phyloP scores from a whole-genome alignment of 2,113 vertebrate genomes.

The Balaeniceps rex region DNA sequence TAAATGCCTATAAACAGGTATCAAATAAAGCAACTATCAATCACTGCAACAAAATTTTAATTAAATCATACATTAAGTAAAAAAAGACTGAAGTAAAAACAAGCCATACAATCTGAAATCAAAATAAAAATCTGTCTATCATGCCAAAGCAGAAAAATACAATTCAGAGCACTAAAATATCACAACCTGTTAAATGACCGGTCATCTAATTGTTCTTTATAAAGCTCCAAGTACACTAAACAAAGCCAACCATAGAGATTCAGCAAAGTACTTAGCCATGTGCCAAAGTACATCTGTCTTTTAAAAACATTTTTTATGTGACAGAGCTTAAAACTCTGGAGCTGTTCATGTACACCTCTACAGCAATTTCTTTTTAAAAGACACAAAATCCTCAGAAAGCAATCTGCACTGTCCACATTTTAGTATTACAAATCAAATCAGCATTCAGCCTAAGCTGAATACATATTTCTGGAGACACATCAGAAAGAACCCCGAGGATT shows the following conservation, averaged over 20 bases:
- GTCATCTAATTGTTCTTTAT: neutral
- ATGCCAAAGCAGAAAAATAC: neutral
- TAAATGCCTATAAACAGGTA: slow-evolving; percentile 60
- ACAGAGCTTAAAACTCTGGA: neutral
- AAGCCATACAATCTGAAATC: slow-evolving; percentile 18
- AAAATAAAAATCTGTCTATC: slow-evolving; percentile 13
- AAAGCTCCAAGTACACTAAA: neutral
- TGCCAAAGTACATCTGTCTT: neutral
- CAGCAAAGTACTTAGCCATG: neutral
- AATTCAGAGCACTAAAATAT: neutral
- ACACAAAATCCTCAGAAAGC: neutral
- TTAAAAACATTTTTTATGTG: neutral
- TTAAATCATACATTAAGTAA: slow-evolving; percentile 54
- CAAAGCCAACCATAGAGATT: neutral
- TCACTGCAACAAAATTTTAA: slow-evolving; percentile 57
- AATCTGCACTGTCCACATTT: neutral
- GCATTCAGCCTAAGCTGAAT: neutral
- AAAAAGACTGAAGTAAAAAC: slow-evolving; percentile 33
- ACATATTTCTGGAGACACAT: slow-evolving; percentile 18
- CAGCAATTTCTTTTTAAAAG: neutral
- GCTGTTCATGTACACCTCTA: neutral
- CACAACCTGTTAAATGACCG: neutral
- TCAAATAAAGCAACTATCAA: slow-evolving; percentile 67
- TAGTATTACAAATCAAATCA: neutral
- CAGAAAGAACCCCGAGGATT: slow-evolving; percentile 41